These are phyloP conservation scores for Drosophila orena DNA, from an alignment of 1,140 invertebrate species.

Conservation along the genomic window DNA sequence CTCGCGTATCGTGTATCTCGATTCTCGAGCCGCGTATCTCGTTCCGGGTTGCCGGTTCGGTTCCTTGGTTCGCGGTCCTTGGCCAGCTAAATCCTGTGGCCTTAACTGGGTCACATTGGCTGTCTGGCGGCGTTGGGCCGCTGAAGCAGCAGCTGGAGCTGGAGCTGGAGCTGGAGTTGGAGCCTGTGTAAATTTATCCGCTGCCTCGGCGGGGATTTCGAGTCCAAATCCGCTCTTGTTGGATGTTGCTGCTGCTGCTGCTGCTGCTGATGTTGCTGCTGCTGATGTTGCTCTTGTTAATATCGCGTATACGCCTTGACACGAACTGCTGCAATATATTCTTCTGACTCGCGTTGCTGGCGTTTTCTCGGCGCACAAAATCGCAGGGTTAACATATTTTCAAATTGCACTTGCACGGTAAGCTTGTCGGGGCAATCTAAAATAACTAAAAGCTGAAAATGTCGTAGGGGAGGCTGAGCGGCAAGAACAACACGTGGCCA, in stretches of 20 bases:
- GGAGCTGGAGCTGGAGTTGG: slow-evolving; percentile 10
- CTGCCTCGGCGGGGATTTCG: slow-evolving; percentile 19
- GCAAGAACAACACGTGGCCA: slow-evolving; percentile 52
- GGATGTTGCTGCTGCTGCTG: slow-evolving; percentile 1
- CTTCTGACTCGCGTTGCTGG: slow-evolving; percentile 27
- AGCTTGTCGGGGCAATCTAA: slow-evolving; percentile 44
- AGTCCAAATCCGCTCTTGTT: slow-evolving; percentile 12
- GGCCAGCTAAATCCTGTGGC: slow-evolving; percentile 52
- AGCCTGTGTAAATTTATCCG: slow-evolving; percentile 44
- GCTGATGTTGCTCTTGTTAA: slow-evolving; percentile 31
- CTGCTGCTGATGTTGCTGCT: slow-evolving; percentile 4
- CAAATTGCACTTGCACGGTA: slow-evolving; percentile 52
- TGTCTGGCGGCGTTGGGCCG: slow-evolving; percentile 35
- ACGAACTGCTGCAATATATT: slow-evolving; percentile 43
- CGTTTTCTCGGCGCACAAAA: slow-evolving; percentile 31
- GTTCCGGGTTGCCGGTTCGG: slow-evolving; percentile 21
- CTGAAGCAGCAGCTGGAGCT: too few species aligned
- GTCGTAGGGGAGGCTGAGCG: slow-evolving; percentile 28
- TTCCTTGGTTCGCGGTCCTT: slow-evolving; percentile 36
- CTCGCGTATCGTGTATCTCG: neutral
- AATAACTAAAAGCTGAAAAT: slow-evolving; percentile 50
- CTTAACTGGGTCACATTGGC: slow-evolving; percentile 76
- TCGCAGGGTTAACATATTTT: slow-evolving; percentile 55
- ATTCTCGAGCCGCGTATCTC: neutral
- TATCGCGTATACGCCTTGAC: slow-evolving; percentile 45